Evolutionary conservation across 2,888 invertebrate species (phyloP).

Genomic region (Torymus aiolomorphi): DNA sequence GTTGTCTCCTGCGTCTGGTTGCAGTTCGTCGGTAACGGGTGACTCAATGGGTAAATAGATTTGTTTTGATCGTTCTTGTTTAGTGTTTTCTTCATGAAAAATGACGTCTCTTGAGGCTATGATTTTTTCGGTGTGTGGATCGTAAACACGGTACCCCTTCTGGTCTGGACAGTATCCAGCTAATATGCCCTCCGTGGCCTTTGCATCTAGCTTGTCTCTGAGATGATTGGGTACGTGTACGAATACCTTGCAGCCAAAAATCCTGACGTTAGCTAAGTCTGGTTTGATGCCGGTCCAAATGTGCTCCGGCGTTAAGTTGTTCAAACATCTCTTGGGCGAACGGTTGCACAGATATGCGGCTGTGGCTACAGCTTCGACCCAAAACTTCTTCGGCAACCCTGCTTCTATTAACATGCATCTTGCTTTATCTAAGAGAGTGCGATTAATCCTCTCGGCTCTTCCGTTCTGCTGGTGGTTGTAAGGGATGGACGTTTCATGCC

Average conservation of each 20-base stretch:
- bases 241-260: background rate
- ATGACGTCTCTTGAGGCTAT: background rate
- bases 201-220: conserved; percentile 7
- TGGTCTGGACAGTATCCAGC: background rate
- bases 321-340: too few relatives aligned
- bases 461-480: too few relatives aligned
- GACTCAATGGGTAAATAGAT: background rate
- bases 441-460: too few relatives aligned
- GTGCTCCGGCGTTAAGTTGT: too few relatives aligned
- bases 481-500: too few relatives aligned
- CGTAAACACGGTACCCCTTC: background rate
- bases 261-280: background rate
- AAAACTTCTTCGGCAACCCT: too few relatives aligned
- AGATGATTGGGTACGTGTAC: background rate
- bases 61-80: background rate
- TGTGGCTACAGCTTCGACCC: too few relatives aligned
- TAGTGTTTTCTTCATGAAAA: background rate
- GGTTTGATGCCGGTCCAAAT: too few relatives aligned
- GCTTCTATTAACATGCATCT: too few relatives aligned
- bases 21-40: background rate
- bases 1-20: background rate
- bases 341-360: too few relatives aligned
- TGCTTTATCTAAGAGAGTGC: too few relatives aligned
- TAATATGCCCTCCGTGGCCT: background rate
- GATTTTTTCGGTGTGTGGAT: background rate